Evolutionary conservation across 2,113 vertebrate genomes (phyloP), one percentile per base, ranked within the genome.

Genomic region (Apus apus): DNA sequence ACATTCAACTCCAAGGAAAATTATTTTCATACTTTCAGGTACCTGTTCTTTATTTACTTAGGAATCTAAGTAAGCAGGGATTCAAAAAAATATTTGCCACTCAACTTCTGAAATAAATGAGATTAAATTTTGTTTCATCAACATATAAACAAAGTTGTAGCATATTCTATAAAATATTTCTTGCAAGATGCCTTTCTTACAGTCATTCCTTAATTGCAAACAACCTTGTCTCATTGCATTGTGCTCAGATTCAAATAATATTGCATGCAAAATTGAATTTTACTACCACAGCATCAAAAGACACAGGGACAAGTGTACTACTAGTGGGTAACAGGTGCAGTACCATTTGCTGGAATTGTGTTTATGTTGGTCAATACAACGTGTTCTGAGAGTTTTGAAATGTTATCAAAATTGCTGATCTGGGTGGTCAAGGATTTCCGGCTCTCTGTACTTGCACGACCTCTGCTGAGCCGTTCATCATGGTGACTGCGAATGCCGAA

Each of bases 391-490:
- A 99, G 98, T 96, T 98, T 98, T 34, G 98, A 98, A 92, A 98
- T 51, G 2, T 98, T 99, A 95, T 99, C 99, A 91, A 98, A 98
- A 90, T 99, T 98, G 97, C 98, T 98, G 92, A 98, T 98, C 93
- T 99, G 99, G 12, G 99, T 99, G 38, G 98, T 99, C 93, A 99
- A 94, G 43, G 99, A 99, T 97, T 99, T 99, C 36, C 98, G 98
- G 92, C 99, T 99, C 86, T 99, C 99, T 8, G 98, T 99, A 96
- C 98, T 98, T 7, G 97, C 95, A 89, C 96, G 98, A 40, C 97
- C 98, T 95, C 98, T 96, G 62, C 72, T 94, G 54, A 98, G 96
- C 32, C 93, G 97, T 13, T 98, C 97, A 11, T 98, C 98, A 6
- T 87, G 97, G 22, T 87, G 95, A 65, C 96, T 95, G 23, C 87